These are phyloP conservation scores for Leptodactylus fuscus DNA, from an alignment of 2,113 vertebrate genomes.

Conservation along the genomic window DNA sequence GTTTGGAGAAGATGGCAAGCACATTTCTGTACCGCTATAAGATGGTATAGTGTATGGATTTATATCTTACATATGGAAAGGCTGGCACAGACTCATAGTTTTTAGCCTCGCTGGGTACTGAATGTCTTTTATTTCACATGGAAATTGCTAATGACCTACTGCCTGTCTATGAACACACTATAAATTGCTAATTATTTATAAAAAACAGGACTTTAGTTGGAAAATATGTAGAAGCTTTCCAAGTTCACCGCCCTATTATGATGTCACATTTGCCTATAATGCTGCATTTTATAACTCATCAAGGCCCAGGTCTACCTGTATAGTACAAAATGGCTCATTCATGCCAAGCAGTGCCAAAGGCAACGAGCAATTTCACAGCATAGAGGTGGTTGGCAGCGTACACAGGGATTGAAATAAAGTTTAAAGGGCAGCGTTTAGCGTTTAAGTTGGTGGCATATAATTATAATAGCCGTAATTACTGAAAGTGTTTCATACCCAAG, in stretches of 20 bases:
- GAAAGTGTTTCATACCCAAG: slow-evolving; percentile 47
- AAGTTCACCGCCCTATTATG: slow-evolving; percentile 56
- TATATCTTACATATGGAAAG: slow-evolving; percentile 39
- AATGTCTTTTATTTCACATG: slow-evolving; percentile 45
- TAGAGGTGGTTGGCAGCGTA: slow-evolving; percentile 24
- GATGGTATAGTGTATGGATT: slow-evolving; percentile 2
- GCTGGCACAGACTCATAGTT: slow-evolving; percentile 32
- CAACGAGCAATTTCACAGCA: slow-evolving; percentile 44
- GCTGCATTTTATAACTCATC: slow-evolving; percentile 54
- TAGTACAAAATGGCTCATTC: slow-evolving; percentile 35
- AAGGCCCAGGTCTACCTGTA: slow-evolving; percentile 24
- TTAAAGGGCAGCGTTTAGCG: slow-evolving; percentile 14
- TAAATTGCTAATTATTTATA: slow-evolving; percentile 60
- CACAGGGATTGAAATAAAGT: slow-evolving; percentile 39
- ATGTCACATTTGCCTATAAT: slow-evolving; percentile 54
- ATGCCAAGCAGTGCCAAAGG: slow-evolving; percentile 55
- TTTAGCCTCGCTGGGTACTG: slow-evolving; percentile 30
- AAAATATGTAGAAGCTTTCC: slow-evolving; percentile 58
- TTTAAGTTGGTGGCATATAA: slow-evolving; percentile 52
- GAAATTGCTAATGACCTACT: slow-evolving; percentile 44
- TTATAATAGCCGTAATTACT: slow-evolving; percentile 49
- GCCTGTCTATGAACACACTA: slow-evolving; percentile 51
- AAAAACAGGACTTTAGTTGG: slow-evolving; percentile 54
- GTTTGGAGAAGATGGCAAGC: slow-evolving; percentile 7
- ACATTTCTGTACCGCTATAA: slow-evolving; percentile 20